Evolutionary conservation across 2,113 vertebrate species (phyloP).

Genomic region (Bettongia penicillata): DNA sequence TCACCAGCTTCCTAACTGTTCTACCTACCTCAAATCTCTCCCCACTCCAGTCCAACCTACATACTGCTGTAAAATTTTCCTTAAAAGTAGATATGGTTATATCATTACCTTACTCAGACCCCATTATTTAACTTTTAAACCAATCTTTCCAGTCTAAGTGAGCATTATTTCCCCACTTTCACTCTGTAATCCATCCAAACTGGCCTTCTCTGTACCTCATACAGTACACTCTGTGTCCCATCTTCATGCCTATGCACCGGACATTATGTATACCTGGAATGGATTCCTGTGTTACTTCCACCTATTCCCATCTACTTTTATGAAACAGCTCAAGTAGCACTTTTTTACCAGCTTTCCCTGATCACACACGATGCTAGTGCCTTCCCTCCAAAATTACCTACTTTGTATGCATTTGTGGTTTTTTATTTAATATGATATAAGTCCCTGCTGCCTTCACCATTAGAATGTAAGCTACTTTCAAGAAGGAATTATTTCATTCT

Average conservation of each 20-base stretch:
- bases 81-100: background rate
- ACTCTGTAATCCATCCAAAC: background rate
- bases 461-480: background rate
- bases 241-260: background rate
- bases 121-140: background rate
- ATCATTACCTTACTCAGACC: too few species aligned
- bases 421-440: background rate
- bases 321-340: background rate
- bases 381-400: background rate
- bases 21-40: too few species aligned
- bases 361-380: background rate
- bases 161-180: background rate
- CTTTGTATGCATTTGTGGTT: background rate
- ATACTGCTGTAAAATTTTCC: background rate
- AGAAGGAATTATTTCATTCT: background rate
- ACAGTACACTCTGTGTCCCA: background rate
- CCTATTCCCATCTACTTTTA: background rate
- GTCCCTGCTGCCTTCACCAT: background rate
- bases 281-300: background rate
- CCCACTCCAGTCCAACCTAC: background rate
- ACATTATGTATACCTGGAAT: background rate
- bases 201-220: background rate
- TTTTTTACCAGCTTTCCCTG: background rate
- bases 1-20: background rate
- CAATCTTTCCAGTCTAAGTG: background rate